These are phyloP conservation scores for Ypsolopha sequella DNA, from an alignment of 2,888 invertebrate genomes.

Conservation along the genomic window DNA sequence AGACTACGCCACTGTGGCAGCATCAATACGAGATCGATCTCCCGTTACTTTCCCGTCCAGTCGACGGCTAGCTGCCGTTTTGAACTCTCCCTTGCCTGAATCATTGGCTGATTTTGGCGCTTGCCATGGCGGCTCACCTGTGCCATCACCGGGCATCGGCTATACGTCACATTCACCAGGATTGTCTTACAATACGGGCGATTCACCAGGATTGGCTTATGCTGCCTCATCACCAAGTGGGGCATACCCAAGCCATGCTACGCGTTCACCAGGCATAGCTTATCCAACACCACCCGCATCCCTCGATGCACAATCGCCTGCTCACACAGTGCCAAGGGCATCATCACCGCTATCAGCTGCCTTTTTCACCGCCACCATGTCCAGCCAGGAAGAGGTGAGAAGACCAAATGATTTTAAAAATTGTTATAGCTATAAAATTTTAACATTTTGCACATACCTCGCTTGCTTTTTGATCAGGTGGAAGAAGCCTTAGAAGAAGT, in stretches of 20 bases:
- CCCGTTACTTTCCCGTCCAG: constrained; percentile 75
- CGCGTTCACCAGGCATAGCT: constrained; percentile 77
- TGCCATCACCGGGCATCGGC: constrained; percentile 64
- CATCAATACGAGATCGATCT: constrained; percentile 69
- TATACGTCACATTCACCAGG: constrained; percentile 70
- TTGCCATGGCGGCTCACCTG: constrained; percentile 74
- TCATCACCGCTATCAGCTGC: constrained; percentile 87
- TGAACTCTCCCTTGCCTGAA: constrained; percentile 84
- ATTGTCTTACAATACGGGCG: constrained; percentile 81
- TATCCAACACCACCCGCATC: constrained; percentile 92
- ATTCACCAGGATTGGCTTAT: constrained; percentile 53
- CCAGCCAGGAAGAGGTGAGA: constrained; percentile 81
- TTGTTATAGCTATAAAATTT: too few relatives aligned
- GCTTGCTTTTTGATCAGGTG: constrained; percentile 51
- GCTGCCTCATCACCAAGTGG: constrained; percentile 52
- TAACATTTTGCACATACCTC: too few relatives aligned
- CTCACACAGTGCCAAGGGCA: constrained; percentile 74
- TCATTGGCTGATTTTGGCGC: constrained; percentile 86
- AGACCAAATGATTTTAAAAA: background rate
- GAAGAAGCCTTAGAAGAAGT: constrained; percentile 90
- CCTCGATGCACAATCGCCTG: constrained; percentile 83
- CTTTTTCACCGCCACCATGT: constrained; percentile 87
- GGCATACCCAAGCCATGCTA: constrained; percentile 39
- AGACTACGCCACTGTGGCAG: constrained; percentile 71
- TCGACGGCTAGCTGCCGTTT: constrained; percentile 80